These are phyloP conservation scores for Pycnonotus jocosus DNA, from an alignment of 2,113 vertebrate genomes.

Conservation along the genomic window DNA sequence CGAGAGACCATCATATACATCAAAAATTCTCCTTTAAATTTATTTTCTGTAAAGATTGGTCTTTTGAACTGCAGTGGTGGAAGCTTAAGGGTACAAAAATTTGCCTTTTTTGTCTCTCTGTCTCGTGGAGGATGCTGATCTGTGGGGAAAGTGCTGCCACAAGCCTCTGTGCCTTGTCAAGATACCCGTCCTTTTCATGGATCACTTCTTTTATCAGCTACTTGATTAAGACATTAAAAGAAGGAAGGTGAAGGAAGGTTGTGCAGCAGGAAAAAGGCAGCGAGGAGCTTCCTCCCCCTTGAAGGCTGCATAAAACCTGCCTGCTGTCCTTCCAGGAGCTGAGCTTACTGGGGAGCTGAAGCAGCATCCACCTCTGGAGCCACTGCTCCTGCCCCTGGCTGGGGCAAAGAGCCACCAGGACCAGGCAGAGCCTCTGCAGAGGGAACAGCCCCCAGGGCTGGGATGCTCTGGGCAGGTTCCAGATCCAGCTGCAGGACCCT, in stretches of 20 bases:
- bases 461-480: background rate
- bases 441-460: background rate
- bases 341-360: accelerated
- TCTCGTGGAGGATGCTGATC: conserved; percentile 37
- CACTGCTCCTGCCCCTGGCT: accelerated
- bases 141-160: conserved; percentile 51
- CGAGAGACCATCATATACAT: conserved; percentile 78
- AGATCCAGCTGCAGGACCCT: accelerated
- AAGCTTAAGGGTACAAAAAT: conserved; percentile 80
- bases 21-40: conserved; percentile 84
- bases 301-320: background rate
- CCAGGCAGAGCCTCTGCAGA: background rate
- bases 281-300: background rate
- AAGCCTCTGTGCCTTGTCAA: conserved; percentile 50
- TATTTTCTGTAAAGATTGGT: conserved; percentile 82
- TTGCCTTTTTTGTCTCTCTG: conserved; percentile 62
- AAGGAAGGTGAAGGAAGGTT: conserved; percentile 72
- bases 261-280: conserved; percentile 21
- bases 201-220: conserved; percentile 71
- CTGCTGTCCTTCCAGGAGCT: background rate
- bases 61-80: conserved; percentile 77
- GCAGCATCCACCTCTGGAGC: background rate
- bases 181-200: conserved; percentile 68
- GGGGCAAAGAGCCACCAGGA: background rate
- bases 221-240: conserved; percentile 77